Conservation (phyloP, 2,888 invertebrate species). For the Sarcophaga variegata region DNA sequence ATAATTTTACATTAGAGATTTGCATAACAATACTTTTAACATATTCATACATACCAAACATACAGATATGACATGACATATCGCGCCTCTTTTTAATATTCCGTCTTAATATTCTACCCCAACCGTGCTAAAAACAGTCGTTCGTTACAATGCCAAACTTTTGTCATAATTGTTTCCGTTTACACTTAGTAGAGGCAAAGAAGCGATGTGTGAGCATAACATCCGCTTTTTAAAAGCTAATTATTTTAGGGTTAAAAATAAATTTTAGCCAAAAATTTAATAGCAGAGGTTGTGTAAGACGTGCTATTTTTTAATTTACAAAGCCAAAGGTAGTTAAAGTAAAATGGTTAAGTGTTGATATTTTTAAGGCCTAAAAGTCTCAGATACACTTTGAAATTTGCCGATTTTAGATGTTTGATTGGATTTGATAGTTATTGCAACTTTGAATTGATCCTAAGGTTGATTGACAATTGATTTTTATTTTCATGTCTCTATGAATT, state of each 20-base stretch:
- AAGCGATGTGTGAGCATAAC: slow-evolving; percentile 49
- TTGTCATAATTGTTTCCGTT: slow-evolving; percentile 68
- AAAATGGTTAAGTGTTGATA: too few relatives aligned
- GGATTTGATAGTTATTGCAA: too few relatives aligned
- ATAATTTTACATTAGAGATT: slow-evolving; percentile 57
- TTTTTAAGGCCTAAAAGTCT: too few relatives aligned
- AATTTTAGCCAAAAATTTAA: background rate
- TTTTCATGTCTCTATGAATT: too few relatives aligned
- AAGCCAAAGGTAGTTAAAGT: too few relatives aligned
- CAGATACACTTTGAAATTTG: too few relatives aligned
- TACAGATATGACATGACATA: slow-evolving; percentile 50
- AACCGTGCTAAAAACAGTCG: slow-evolving; percentile 13
- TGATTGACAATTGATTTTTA: too few relatives aligned
- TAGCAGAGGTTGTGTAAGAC: background rate
- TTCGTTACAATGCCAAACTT: slow-evolving; percentile 61
- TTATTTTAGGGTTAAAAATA: slow-evolving; percentile 21
- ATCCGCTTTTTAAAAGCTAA: slow-evolving; percentile 59
- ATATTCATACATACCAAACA: slow-evolving; percentile 39
- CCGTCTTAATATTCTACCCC: background rate
- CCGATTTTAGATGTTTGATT: too few relatives aligned
- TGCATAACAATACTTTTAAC: slow-evolving; percentile 57
- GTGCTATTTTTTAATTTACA: too few relatives aligned
- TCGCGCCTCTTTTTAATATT: slow-evolving; percentile 58
- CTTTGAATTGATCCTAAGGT: too few relatives aligned
- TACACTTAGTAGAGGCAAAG: slow-evolving; percentile 41